phyloP scores from a whole-genome alignment of 1,140 invertebrate genomes.

The Lasioglossum albipes region DNA sequence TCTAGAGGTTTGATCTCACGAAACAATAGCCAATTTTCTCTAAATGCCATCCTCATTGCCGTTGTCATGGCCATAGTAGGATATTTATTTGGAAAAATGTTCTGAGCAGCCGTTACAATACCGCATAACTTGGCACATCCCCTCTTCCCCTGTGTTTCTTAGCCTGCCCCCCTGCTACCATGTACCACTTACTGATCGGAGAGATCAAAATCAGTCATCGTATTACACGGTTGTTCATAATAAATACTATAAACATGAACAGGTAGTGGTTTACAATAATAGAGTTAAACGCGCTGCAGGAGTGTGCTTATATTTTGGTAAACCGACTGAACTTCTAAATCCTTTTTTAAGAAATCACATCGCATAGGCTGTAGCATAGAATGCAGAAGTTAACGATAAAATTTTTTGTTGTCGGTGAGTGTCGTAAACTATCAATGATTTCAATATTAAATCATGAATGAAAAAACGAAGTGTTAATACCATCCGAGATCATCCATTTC shows the following conservation, averaged over 20 bases:
- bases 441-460: slow-evolving; percentile 23
- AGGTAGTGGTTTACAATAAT: slow-evolving; percentile 61
- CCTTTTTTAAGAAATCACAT: slow-evolving; percentile 53
- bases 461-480: slow-evolving; percentile 15
- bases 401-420: slow-evolving; percentile 28
- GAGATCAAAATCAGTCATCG: slow-evolving; percentile 53
- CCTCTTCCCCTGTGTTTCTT: slow-evolving; percentile 70
- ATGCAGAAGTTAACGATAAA: neutral
- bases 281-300: slow-evolving; percentile 51
- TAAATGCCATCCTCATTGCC: slow-evolving; percentile 68
- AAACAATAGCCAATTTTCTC: slow-evolving; percentile 66
- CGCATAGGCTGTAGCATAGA: neutral
- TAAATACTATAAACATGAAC: slow-evolving; percentile 63
- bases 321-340: slow-evolving; percentile 34
- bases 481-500: slow-evolving; percentile 9
- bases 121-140: slow-evolving; percentile 67
- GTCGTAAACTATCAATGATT: slow-evolving; percentile 23
- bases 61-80: slow-evolving; percentile 75
- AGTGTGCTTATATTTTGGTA: slow-evolving; percentile 57
- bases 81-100: slow-evolving; percentile 77
- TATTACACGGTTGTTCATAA: slow-evolving; percentile 62
- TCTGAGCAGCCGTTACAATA: slow-evolving; percentile 74
- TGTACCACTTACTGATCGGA: slow-evolving; percentile 60
- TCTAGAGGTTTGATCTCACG: slow-evolving; percentile 66
- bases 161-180: slow-evolving; percentile 70